A percentile compares a stretch with the other conserved stretches of the same genome.
phyloP scores from a whole-genome alignment of 2,113 vertebrate species.

The Lamprologus speciosus region DNA sequence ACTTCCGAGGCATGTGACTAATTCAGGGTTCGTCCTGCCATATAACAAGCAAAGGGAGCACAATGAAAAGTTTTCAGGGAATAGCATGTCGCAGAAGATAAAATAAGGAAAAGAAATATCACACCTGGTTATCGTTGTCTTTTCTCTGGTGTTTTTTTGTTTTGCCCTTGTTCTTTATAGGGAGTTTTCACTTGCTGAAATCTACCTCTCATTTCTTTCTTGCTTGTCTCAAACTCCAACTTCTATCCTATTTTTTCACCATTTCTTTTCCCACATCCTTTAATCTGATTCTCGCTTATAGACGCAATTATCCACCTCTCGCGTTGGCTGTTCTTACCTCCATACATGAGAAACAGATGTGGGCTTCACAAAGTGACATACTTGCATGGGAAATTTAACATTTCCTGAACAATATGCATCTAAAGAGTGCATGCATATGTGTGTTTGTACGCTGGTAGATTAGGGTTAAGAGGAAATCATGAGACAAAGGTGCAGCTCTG shows the following conservation, averaged over 20 bases:
- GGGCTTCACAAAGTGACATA: not conserved
- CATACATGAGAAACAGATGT: not conserved
- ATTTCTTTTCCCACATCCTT: not conserved
- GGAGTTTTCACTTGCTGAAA: slow-evolving; percentile 3
- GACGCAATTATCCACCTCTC: slow-evolving; percentile 18
- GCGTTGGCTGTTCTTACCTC: slow-evolving; percentile 4
- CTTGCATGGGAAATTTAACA: not conserved
- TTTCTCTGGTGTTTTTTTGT: slow-evolving; percentile 5
- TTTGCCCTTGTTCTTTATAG: not conserved
- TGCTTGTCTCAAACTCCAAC: slow-evolving; percentile 1
- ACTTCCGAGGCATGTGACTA: slow-evolving; percentile 3
- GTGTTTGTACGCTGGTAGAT: not conserved
- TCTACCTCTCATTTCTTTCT: not conserved
- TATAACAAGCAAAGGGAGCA: not conserved
- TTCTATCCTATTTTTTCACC: not conserved
- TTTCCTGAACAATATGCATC: not conserved
- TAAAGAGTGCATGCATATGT: not conserved
- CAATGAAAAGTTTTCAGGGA: slow-evolving; percentile 2
- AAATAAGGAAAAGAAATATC: not conserved
- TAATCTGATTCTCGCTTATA: not conserved
- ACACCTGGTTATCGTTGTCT: slow-evolving; percentile 4
- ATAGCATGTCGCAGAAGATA: not conserved
- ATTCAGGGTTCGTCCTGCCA: slow-evolving; percentile 1
- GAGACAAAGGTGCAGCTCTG: not conserved
- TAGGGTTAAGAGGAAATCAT: not conserved